Evolutionary conservation across 92 coral and sea anemone genomes (phyloP).

Genomic region (Porites lobata): DNA sequence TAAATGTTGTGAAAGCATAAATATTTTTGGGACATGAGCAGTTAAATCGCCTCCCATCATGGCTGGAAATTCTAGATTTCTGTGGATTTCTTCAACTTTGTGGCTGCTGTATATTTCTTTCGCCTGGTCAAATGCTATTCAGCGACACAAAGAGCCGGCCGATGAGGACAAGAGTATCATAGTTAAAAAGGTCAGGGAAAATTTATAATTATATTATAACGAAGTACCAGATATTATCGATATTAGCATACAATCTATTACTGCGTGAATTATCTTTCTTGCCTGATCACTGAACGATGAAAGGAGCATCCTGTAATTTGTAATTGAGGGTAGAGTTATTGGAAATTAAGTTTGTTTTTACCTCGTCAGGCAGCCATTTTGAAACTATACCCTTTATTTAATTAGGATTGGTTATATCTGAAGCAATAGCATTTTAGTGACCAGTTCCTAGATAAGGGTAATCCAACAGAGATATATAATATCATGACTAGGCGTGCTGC

Average conservation of each 20-base stretch:
- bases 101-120: conserved; percentile 35
- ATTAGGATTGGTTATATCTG: not conserved
- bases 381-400: not conserved
- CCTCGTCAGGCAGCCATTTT: conserved; percentile 29
- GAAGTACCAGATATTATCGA: no score
- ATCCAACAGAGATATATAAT: not conserved
- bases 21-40: conserved; percentile 7
- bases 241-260: no score
- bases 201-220: no score
- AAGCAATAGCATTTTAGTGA: not conserved
- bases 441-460: not conserved
- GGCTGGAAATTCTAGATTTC: conserved; percentile 24
- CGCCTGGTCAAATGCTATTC: conserved; percentile 13
- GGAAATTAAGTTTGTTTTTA: not conserved
- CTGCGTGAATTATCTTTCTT: no score
- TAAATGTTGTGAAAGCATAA: not conserved
- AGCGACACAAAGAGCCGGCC: conserved; percentile 18
- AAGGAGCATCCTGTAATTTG: no score
- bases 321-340: not conserved
- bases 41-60: conserved; percentile 4
- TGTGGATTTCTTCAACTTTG: not conserved
- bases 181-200: conserved; percentile 50
- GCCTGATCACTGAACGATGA: no score
- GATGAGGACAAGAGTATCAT: conserved; percentile 35
- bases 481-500: no score